Base-by-base conservation (phyloP, 2,797 vertebrate genomes). In the Etheostoma perlongum region DNA sequence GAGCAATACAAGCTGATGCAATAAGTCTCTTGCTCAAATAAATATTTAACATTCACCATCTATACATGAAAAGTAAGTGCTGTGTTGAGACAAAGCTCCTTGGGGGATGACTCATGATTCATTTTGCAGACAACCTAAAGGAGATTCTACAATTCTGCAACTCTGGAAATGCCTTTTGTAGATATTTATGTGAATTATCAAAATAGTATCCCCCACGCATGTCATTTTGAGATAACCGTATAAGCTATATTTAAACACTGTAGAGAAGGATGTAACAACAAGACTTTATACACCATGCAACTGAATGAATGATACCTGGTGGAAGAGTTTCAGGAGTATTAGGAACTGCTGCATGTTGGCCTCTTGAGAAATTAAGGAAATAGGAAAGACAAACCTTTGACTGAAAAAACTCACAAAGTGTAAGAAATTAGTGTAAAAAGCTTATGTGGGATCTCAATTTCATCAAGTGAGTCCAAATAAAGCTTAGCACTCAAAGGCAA, bases 201-300 rank as follows among this genome's bases (percentile, higher is more conserved):
- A 52, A 61, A 18, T 23, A 40, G 21, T 23, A 27, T 62, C 25
- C 62, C 23, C 10, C 30, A 30, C 18, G 1, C 55, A 54, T 62
- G 33, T 33, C 6, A 48, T 59, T 65, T 76, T 75, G 57, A 57
- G 36, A 68, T 71, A n/a, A 27, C 3, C 27, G 27, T 70, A 65
- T 53, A 8, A 11, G 36, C 36, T 44, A 44, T 44, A 44, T 81
- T 79, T 84, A 82, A 86, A 78, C 54, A 82, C 82, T 85, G 25
- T 72, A 79, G 74, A 59, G 54, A 83, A 27, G 12, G 36, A 40
- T 66, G 60, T 23, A 25, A 25, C 48, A 7, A 42, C 15, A 36
- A 49, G 33, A 47, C 33, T 55, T 55, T 49, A 19, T 40, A 23
- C 19, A 25, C 0, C 7, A 2, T 55, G 30, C 10, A 52, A 30